Percentiles rank a stretch among this genome's conserved stretches.
These are phyloP conservation scores for Drosophila rellima DNA, from an alignment of 2,888 invertebrate genomes.

Conservation along the genomic window DNA sequence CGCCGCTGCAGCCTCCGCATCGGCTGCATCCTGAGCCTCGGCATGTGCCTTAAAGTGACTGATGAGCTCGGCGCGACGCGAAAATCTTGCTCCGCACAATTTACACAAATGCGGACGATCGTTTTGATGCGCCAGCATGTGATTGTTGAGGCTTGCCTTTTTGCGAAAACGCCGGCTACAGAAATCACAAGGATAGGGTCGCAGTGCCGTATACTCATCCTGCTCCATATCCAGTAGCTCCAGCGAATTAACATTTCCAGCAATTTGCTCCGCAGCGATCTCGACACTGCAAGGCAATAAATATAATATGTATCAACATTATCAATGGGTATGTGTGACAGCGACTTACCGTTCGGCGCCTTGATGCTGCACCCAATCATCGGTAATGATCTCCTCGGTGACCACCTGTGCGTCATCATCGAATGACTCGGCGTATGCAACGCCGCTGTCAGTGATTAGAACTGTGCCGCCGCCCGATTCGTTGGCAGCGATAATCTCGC, in stretches of 20 bases:
- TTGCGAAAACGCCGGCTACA: constrained; percentile 94
- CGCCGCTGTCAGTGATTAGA: constrained; percentile 73
- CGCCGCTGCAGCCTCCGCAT: constrained; percentile 68
- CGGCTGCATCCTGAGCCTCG: constrained; percentile 89
- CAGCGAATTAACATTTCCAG: constrained; percentile 82
- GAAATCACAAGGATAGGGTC: constrained; percentile 95
- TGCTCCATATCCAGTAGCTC: constrained; percentile 90
- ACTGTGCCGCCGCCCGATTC: constrained; percentile 67
- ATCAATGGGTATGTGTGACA: not conserved
- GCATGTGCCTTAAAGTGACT: constrained; percentile 94
- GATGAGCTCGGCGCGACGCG: constrained; percentile 92
- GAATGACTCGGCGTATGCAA: constrained; percentile 65
- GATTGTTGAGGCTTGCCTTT: constrained; percentile 93
- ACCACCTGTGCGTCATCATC: constrained; percentile 88
- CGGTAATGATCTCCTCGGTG: constrained; percentile 93
- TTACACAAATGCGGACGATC: constrained; percentile 94
- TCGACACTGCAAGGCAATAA: constrained; percentile 87
- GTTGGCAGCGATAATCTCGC: constrained; percentile 80
- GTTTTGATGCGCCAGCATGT: constrained; percentile 94
- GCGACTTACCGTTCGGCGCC: constrained; percentile 89
- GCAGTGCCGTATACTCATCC: constrained; percentile 89
- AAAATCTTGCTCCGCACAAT: constrained; percentile 92
- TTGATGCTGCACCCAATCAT: constrained; percentile 91
- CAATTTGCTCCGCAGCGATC: constrained; percentile 89
- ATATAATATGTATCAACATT: not conserved